Conservation (phyloP, 2,113 vertebrate genomes). For the Neomonachus schauinslandi region DNA sequence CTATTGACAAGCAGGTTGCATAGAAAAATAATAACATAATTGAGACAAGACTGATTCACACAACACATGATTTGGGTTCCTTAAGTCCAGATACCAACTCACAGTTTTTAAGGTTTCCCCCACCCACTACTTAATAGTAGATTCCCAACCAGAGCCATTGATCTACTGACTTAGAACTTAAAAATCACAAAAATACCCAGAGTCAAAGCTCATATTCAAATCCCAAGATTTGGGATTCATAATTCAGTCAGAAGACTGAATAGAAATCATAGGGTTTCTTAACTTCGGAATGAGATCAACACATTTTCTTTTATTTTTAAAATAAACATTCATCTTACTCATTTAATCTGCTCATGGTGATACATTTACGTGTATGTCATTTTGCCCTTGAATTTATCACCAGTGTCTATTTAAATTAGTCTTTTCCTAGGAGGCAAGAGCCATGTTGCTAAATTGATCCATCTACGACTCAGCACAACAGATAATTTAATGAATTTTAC, state of each 20-base stretch:
- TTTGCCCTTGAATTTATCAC: conserved; percentile 53
- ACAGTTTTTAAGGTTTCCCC: neutral
- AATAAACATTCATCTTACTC: neutral
- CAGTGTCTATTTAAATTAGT: conserved; percentile 31
- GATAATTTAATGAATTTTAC: conserved; percentile 64
- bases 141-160: neutral
- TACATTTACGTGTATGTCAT: neutral
- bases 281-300: neutral
- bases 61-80: neutral
- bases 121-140: neutral
- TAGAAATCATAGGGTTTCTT: neutral
- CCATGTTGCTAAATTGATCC: conserved; percentile 52
- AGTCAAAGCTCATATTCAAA: neutral
- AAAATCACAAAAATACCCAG: neutral
- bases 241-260: neutral
- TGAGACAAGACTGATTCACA: neutral
- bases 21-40: neutral
- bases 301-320: neutral
- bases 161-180: neutral
- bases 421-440: conserved; percentile 30
- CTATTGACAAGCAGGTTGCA: neutral
- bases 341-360: neutral
- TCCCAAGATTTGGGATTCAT: neutral
- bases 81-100: neutral
- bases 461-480: conserved; percentile 42